These are phyloP conservation scores for Unio delphinus DNA, from an alignment of 2,888 invertebrate genomes.

Conservation along the genomic window DNA sequence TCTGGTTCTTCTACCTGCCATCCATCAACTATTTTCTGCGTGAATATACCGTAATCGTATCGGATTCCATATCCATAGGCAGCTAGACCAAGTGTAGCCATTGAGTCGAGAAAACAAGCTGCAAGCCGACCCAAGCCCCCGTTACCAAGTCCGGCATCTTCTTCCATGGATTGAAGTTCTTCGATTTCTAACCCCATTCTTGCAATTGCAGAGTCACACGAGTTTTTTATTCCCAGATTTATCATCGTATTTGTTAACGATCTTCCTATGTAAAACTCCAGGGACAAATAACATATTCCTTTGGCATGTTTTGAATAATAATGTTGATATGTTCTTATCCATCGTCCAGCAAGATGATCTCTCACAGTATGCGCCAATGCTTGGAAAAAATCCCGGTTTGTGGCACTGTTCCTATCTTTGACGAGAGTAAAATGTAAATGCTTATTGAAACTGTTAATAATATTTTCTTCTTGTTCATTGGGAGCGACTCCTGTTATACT, in stretches of 20 bases:
- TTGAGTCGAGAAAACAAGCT: conserved; percentile 97
- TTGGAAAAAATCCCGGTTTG: conserved; percentile 25
- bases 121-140: conserved; percentile 97
- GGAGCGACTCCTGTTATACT: conserved; percentile 34
- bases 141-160: conserved; percentile 98
- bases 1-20: conserved; percentile 90
- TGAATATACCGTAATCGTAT: conserved; percentile 98
- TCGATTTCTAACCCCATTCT: conserved; percentile 94
- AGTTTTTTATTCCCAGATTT: conserved; percentile 95
- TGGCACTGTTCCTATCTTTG: conserved; percentile 32
- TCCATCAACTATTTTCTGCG: conserved; percentile 30
- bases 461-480: conserved; percentile 19
- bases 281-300: conserved; percentile 29
- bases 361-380: conserved; percentile 33
- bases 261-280: conserved; percentile 41
- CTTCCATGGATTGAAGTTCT: conserved; percentile 95
- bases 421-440: conserved; percentile 41
- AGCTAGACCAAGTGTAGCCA: conserved; percentile 96
- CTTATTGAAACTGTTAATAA: conserved; percentile 33
- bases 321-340: conserved; percentile 37
- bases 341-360: conserved; percentile 31
- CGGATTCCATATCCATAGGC: conserved; percentile 98
- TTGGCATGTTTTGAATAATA: conserved; percentile 32
- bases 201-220: conserved; percentile 99
- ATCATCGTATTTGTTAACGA: conserved; percentile 91